Evolutionary conservation across 2,888 invertebrate genomes (phyloP), one percentile per base, ranked within the genome.

Genomic region (Candidula unifasciata): DNA sequence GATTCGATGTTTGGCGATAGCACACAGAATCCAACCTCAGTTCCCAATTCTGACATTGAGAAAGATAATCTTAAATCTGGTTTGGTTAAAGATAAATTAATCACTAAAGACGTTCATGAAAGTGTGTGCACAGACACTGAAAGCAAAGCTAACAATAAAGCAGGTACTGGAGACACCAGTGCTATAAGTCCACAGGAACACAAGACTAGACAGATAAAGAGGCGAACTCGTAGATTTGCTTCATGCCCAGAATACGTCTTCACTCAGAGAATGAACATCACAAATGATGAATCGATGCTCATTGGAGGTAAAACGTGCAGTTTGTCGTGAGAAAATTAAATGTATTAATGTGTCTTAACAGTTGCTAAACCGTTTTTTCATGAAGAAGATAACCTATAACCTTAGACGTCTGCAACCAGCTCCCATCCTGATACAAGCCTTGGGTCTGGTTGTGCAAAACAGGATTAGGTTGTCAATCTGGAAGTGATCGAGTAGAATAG

Each of bases 181-280:
- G 2, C 10, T 27, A 21, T 30, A 18, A 74, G 21, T 21, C 35
- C 18, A 30, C 74, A 33, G n/a, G 74, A 60, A n/a, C 64, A 60
- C 30, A 66, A 74, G 3, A 24, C 21, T n/a, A 13, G 33, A 33
- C 60, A 68, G 27, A 35, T 33, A 0, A 74, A n/a, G 68, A 77
- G 52, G 27, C 69, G 76, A 79, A 35, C 16, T 2, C 64, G 68
- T 21, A 69, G 83, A 35, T 74, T 84, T 35, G 13, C 71, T 5
- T 84, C 84, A 16, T 84, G 84, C 35, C 84, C 84, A 18, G 84
- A 84, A 33, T 84, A 74, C 57, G 84, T 80, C 52, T 80, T 37
- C 74, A 84, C 84, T 33, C 84, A 84, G 66, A 30, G 84, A 33
- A 80, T 84, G 79, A 84, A 21, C 74, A 84, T 84, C 64, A 84